A percentile compares a stretch with the other conserved stretches of the same genome.
Evolutionary conservation across 1,140 invertebrate species (phyloP).

Genomic region (Aradophagus sp.): DNA sequence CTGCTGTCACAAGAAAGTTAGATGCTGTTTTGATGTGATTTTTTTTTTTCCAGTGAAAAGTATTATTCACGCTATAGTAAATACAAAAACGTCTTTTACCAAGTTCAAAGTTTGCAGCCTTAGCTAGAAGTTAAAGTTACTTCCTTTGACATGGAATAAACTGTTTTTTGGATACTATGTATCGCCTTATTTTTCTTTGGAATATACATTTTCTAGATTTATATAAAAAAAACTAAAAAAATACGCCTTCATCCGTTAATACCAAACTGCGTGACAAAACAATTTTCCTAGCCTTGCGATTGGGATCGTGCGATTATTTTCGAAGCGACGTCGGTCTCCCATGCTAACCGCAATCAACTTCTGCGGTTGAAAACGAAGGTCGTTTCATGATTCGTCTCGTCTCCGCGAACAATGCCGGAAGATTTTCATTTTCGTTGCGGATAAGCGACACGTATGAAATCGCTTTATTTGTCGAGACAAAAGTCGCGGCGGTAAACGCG

Average conservation of each 20-base stretch:
- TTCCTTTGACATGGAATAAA: too few relatives aligned
- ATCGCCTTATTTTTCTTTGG: too few relatives aligned
- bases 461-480: conserved; percentile 19
- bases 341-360: conserved; percentile 48
- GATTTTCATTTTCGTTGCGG: conserved; percentile 30
- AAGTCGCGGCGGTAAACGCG: conserved; percentile 5
- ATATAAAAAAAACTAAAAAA: too few relatives aligned
- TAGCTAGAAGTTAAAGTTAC: too few relatives aligned
- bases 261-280: conserved; percentile 25
- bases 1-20: too few relatives aligned
- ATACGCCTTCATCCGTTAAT: conserved; percentile 18
- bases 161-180: too few relatives aligned
- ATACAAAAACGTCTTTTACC: too few relatives aligned
- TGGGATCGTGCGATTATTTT: conserved; percentile 52
- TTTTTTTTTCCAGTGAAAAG: too few relatives aligned
- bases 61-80: too few relatives aligned
- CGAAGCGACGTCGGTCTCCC: conserved; percentile 19
- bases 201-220: too few relatives aligned
- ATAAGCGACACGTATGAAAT: conserved; percentile 6
- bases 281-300: conserved; percentile 32
- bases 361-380: conserved; percentile 52
- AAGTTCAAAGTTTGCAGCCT: too few relatives aligned
- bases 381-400: conserved; percentile 51
- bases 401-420: conserved; percentile 42
- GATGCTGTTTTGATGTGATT: too few relatives aligned